A percentile compares a stretch with the other conserved stretches of the same genome.
These are phyloP conservation scores for Psococerastis gibbosa DNA, from an alignment of 2,888 invertebrate genomes.

Conservation along the genomic window DNA sequence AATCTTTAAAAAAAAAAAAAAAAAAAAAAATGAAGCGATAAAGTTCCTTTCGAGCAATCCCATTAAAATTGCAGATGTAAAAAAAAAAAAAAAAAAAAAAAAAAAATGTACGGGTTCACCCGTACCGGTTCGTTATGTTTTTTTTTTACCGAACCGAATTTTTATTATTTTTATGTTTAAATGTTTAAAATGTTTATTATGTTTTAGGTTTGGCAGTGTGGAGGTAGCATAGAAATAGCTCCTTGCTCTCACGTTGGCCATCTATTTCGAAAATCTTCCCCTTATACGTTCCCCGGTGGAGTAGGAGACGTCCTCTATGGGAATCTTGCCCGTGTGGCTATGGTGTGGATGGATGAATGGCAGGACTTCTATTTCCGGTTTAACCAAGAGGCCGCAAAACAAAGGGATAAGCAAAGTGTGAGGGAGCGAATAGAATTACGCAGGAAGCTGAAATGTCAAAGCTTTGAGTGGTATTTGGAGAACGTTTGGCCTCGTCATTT, in stretches of 20 bases:
- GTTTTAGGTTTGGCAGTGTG: conserved; percentile 69
- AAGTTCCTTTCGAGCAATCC: too few species aligned
- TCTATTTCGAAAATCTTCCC: conserved; percentile 78
- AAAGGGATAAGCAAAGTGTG: conserved; percentile 40
- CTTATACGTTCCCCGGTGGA: conserved; percentile 89
- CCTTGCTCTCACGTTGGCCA: conserved; percentile 91
- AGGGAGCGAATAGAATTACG: conserved; percentile 41
- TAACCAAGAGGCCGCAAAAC: conserved; percentile 44
- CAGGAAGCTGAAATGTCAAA: conserved; percentile 19
- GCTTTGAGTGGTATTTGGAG: conserved; percentile 81
- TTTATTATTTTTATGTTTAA: too few species aligned
- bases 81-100: too few species aligned
- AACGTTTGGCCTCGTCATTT: conserved; percentile 95
- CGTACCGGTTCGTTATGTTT: too few species aligned
- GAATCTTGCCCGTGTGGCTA: conserved; percentile 81
- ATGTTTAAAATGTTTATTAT: too few species aligned
- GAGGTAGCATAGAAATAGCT: conserved; percentile 73
- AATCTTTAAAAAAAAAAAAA: too few species aligned
- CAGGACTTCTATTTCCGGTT: conserved; percentile 79
- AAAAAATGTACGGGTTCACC: too few species aligned
- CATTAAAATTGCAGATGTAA: too few species aligned
- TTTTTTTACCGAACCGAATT: too few species aligned
- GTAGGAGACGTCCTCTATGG: conserved; percentile 69
- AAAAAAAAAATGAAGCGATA: too few species aligned
- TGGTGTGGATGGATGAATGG: conserved; percentile 98